phyloP scores from a whole-genome alignment of 1,140 invertebrate genomes.

The Monochamus saltuarius region DNA sequence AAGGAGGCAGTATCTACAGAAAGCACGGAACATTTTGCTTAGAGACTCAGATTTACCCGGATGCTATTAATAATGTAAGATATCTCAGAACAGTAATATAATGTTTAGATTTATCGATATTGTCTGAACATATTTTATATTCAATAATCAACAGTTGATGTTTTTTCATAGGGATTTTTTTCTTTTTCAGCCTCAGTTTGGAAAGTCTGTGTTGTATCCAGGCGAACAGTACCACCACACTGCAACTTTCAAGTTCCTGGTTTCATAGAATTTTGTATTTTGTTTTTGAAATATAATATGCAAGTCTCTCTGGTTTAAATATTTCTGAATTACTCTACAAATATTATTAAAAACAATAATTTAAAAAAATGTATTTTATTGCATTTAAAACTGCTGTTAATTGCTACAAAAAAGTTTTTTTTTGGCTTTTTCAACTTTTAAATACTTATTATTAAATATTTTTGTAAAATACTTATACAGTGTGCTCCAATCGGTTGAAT shows the following conservation, averaged over 20 bases:
- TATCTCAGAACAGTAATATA: not conserved
- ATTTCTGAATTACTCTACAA: too few species aligned
- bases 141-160: not conserved
- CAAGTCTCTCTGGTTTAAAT: too few species aligned
- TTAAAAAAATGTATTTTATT: too few species aligned
- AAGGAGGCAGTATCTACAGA: constrained; percentile 67
- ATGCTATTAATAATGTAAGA: constrained; percentile 76
- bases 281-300: not conserved
- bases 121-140: not conserved
- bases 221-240: constrained; percentile 64
- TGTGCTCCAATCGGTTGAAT: too few species aligned
- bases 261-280: not conserved
- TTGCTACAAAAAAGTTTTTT: too few species aligned
- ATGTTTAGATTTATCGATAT: not conserved
- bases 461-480: too few species aligned
- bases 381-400: too few species aligned
- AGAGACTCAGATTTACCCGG: constrained; percentile 91
- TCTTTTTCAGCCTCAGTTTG: constrained; percentile 66
- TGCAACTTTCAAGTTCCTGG: constrained; percentile 39
- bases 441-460: too few species aligned
- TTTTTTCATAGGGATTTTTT: constrained; percentile 3
- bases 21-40: constrained; percentile 84
- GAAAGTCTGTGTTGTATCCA: constrained; percentile 69
- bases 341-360: too few species aligned
- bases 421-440: too few species aligned